Conservation (phyloP, 2,797 vertebrate genomes). For the Taeniopygia guttata region DNA sequence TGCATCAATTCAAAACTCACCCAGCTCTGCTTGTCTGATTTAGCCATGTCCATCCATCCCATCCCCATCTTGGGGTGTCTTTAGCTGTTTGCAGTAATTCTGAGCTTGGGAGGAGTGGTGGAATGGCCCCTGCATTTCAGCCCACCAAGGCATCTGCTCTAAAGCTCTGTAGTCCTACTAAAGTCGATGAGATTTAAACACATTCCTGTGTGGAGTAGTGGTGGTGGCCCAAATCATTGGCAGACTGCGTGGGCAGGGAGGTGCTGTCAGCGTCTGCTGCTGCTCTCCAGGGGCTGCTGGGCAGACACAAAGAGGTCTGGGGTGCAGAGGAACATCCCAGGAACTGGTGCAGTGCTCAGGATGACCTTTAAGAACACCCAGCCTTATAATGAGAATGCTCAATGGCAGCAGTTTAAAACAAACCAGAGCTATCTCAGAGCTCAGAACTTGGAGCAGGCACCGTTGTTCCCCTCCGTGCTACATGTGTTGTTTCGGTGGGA, state of each 20-base stretch:
- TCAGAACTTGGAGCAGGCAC: not conserved
- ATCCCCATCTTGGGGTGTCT: not conserved
- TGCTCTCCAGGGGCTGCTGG: not conserved
- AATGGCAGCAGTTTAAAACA: rapidly evolving
- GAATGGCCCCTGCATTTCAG: rapidly evolving
- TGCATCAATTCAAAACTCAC: not conserved
- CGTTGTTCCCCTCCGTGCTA: not conserved
- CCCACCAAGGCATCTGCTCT: not conserved
- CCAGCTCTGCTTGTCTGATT: not conserved
- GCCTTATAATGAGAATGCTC: not conserved
- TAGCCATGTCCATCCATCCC: not conserved
- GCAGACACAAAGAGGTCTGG: not conserved
- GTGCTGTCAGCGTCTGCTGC: not conserved
- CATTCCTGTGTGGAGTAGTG: rapidly evolving
- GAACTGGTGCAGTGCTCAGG: not conserved
- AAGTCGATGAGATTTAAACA: not conserved
- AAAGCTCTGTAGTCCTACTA: not conserved
- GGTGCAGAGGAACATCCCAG: too few species aligned
- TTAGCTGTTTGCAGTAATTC: not conserved
- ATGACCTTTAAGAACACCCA: not conserved
- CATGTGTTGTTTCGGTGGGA: not conserved
- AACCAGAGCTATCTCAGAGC: not conserved
- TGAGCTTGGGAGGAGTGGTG: not conserved
- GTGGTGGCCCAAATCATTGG: not conserved
- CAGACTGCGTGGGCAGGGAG: rapidly evolving